Evolutionary conservation across 2,888 invertebrate species (phyloP).

Genomic region (Girardia tigrina): DNA sequence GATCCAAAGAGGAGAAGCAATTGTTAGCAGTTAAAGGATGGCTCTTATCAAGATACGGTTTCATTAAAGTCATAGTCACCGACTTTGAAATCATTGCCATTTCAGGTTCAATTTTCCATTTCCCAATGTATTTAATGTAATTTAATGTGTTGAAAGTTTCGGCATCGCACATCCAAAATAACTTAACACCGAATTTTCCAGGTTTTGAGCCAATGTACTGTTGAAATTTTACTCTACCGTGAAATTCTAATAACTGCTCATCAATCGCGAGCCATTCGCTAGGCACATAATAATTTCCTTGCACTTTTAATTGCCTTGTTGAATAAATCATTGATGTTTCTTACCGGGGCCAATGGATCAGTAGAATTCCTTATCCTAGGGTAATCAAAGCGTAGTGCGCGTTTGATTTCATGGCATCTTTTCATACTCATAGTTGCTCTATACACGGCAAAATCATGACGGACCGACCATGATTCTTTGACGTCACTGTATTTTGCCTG

Average conservation of each 20-base stretch:
- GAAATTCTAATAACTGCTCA: conserved; percentile 3
- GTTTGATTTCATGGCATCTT: conserved; percentile 24
- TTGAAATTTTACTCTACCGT: conserved; percentile 17
- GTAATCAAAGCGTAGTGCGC: conserved; percentile 13
- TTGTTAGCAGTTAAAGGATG: too few species aligned
- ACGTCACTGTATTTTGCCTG: too few species aligned
- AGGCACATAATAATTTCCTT: background rate
- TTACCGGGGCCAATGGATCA: conserved; percentile 24
- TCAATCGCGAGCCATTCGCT: conserved; percentile 16
- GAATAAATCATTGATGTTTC: conserved; percentile 1
- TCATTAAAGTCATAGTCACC: too few species aligned
- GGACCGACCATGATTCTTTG: too few species aligned
- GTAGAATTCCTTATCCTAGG: background rate
- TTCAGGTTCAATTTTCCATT: too few species aligned
- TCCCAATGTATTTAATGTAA: too few species aligned
- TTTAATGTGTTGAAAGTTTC: too few species aligned
- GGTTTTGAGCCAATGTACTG: conserved; percentile 6
- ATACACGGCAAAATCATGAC: conserved; percentile 25
- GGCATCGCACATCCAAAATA: conserved; percentile 13
- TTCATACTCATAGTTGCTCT: conserved; percentile 21
- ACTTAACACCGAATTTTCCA: conserved; percentile 6
- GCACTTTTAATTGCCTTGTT: background rate
- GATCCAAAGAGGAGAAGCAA: too few species aligned
- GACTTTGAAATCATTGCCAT: too few species aligned
- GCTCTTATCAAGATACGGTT: too few species aligned